Percentiles rank a stretch among this genome's conserved stretches.
These are phyloP conservation scores for Lepidurus packardi DNA, from an alignment of 1,140 invertebrate species.

Conservation along the genomic window DNA sequence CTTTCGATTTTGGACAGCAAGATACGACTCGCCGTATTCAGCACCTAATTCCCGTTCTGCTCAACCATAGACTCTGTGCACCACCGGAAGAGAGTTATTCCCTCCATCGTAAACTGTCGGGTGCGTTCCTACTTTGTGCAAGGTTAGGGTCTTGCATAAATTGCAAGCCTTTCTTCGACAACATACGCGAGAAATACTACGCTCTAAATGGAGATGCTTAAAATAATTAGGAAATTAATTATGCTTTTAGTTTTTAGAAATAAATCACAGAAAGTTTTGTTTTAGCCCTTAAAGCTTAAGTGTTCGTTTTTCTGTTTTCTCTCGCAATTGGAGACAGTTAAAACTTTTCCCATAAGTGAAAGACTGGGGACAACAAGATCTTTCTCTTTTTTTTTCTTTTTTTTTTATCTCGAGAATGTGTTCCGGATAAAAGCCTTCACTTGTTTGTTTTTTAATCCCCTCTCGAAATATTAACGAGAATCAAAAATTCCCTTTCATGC, in stretches of 20 bases:
- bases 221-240: neutral
- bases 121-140: conserved; percentile 88
- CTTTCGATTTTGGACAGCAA: conserved; percentile 85
- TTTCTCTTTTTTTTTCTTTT: too few relatives aligned
- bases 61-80: conserved; percentile 87
- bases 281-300: neutral
- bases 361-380: too few relatives aligned
- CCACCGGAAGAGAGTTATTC: conserved; percentile 99
- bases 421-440: too few relatives aligned
- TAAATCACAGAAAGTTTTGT: neutral
- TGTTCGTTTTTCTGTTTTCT: neutral
- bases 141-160: conserved; percentile 81
- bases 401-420: too few relatives aligned
- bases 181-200: conserved; percentile 65
- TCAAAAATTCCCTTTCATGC: too few relatives aligned
- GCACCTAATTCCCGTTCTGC: conserved; percentile 84
- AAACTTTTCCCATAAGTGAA: neutral
- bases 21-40: conserved; percentile 70
- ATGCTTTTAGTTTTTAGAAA: neutral
- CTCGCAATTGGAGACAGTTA: neutral
- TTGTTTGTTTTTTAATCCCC: too few relatives aligned
- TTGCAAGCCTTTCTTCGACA: conserved; percentile 79
- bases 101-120: conserved; percentile 94
- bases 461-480: too few relatives aligned
- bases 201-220: conserved; percentile 32